A percentile compares a stretch with the other conserved stretches of the same genome.
phyloP scores from a whole-genome alignment of 2,888 invertebrate genomes.

The Ichneumoninae sp. region DNA sequence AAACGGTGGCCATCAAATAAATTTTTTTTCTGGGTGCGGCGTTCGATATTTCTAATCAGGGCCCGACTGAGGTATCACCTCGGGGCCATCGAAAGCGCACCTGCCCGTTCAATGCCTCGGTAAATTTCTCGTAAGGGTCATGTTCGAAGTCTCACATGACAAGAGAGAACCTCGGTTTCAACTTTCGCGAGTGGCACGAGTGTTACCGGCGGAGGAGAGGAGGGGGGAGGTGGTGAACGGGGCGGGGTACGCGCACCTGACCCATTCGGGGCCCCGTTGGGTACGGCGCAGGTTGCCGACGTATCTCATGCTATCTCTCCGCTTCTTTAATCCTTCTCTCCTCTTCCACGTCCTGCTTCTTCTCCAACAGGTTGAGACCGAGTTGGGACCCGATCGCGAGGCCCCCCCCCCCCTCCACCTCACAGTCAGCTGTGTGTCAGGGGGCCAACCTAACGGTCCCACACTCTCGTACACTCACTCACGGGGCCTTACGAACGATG shows the following conservation, averaged over 20 bases:
- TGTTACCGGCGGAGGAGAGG: slow-evolving; percentile 3
- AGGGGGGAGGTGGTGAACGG: slow-evolving; percentile 3
- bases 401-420: slow-evolving; percentile 21
- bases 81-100: neutral
- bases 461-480: slow-evolving; percentile 60
- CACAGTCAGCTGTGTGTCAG: slow-evolving; percentile 79
- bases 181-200: slow-evolving; percentile 26
- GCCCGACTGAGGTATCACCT: neutral
- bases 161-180: slow-evolving; percentile 10
- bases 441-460: slow-evolving; percentile 82
- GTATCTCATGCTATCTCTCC: slow-evolving; percentile 47
- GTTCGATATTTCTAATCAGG: neutral
- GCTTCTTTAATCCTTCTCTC: slow-evolving; percentile 21
- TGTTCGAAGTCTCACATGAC: neutral
- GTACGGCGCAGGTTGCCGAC: slow-evolving; percentile 71
- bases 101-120: neutral
- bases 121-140: slow-evolving; percentile 9
- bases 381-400: slow-evolving; percentile 46
- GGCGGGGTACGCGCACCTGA: slow-evolving; percentile 69
- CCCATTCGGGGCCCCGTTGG: slow-evolving; percentile 64
- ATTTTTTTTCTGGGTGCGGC: no score
- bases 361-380: slow-evolving; percentile 49
- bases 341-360: slow-evolving; percentile 42
- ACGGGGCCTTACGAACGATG: slow-evolving; percentile 35
- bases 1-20: no score